These are phyloP conservation scores for Andricus grossulariae DNA, from an alignment of 1,140 invertebrate genomes.

Conservation along the genomic window DNA sequence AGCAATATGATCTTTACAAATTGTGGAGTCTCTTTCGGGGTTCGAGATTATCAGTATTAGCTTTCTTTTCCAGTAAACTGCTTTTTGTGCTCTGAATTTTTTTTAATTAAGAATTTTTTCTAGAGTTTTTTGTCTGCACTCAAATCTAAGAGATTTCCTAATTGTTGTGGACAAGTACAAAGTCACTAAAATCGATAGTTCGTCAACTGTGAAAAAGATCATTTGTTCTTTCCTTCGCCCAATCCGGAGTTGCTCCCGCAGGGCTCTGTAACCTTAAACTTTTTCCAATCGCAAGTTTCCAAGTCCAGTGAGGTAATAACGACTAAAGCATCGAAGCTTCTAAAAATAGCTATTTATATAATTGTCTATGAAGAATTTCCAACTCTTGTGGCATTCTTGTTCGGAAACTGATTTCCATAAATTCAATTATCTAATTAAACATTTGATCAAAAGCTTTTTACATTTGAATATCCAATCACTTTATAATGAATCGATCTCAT, in stretches of 20 bases:
- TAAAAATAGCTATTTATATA: neutral
- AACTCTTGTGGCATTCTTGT: neutral
- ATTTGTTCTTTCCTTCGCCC: slow-evolving; percentile 26
- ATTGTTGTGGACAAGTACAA: slow-evolving; percentile 9
- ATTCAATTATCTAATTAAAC: neutral
- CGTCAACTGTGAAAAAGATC: slow-evolving; percentile 24
- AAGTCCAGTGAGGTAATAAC: slow-evolving; percentile 15
- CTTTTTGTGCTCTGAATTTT: neutral
- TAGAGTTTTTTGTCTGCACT: neutral
- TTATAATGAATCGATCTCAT: neutral
- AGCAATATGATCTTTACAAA: neutral
- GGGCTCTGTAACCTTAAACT: slow-evolving; percentile 10
- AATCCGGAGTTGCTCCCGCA: neutral
- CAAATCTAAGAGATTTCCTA: slow-evolving; percentile 3
- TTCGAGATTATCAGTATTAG: too few species aligned
- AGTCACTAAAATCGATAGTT: slow-evolving; percentile 30
- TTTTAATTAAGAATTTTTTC: neutral
- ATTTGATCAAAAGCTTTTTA: too few species aligned
- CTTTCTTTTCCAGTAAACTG: too few species aligned
- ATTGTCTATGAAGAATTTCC: neutral
- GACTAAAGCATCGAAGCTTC: slow-evolving; percentile 1
- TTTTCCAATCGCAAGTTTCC: slow-evolving; percentile 5
- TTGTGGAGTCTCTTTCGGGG: neutral
- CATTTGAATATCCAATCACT: too few species aligned
- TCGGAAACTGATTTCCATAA: neutral